A percentile compares a stretch with the other conserved stretches of the same genome.
Conservation (phyloP, 2,888 invertebrate species). For the Watsonalla cultraria region DNA sequence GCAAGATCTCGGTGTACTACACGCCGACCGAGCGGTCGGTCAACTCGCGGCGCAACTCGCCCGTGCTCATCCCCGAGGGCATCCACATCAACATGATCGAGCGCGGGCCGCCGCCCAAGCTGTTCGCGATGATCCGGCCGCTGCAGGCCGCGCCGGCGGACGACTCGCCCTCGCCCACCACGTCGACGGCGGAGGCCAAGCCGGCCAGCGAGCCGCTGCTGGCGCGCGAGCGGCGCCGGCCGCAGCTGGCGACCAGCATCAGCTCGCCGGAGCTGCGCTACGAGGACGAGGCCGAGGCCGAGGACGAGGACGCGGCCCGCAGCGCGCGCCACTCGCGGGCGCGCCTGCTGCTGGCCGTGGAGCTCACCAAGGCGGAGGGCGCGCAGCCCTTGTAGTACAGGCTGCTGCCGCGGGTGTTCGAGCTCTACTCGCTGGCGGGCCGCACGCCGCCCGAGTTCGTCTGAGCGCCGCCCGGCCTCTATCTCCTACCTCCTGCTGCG, state of each 20-base stretch:
- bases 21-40: constrained; percentile 87
- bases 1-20: constrained; percentile 87
- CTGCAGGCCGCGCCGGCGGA: constrained; percentile 39
- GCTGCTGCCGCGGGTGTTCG: constrained; percentile 71
- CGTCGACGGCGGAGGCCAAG: constrained; percentile 37
- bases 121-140: constrained; percentile 59
- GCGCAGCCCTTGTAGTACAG: constrained; percentile 67
- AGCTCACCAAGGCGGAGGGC: constrained; percentile 39
- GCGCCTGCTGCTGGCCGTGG: constrained; percentile 66
- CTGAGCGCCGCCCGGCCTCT: constrained; percentile 19
- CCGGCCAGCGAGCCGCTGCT: constrained; percentile 69
- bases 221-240: constrained; percentile 38
- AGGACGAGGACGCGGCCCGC: constrained; percentile 11
- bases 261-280: constrained; percentile 68
- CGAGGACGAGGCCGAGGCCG: constrained; percentile 16
- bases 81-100: constrained; percentile 85
- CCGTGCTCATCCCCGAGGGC: constrained; percentile 69
- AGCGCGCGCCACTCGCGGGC: constrained; percentile 33
- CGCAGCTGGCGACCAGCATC: constrained; percentile 50
- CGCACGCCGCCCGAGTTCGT: constrained; percentile 34
- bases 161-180: constrained; percentile 33
- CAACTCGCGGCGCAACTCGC: constrained; percentile 65
- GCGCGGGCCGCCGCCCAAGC: constrained; percentile 47
- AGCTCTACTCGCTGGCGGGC: constrained; percentile 66
- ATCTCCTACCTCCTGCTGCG: constrained; percentile 1